Percentiles rank a stretch among this genome's conserved stretches.
phyloP scores from a whole-genome alignment of 1,140 invertebrate genomes.

The Propsilocerus akamusi region DNA sequence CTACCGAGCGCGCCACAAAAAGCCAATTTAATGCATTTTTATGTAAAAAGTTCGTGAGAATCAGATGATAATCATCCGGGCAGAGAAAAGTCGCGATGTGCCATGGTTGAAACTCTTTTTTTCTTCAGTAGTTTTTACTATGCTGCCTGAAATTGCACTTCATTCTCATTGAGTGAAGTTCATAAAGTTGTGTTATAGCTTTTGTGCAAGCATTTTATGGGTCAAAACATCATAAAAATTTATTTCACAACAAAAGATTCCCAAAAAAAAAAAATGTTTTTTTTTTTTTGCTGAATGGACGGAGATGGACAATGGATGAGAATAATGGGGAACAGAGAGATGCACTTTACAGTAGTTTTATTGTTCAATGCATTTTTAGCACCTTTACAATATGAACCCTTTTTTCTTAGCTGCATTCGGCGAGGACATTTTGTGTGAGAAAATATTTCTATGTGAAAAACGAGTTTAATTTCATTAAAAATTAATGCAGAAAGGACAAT shows the following conservation, averaged over 20 bases:
- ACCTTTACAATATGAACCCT: not conserved
- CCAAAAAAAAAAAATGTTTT: not conserved
- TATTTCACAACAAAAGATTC: not conserved
- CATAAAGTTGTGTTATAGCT: too few species aligned
- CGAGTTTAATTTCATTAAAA: not conserved
- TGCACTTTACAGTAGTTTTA: not conserved
- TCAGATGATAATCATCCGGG: conserved; percentile 1
- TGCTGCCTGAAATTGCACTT: too few species aligned
- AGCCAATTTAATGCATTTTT: conserved; percentile 3
- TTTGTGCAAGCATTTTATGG: too few species aligned
- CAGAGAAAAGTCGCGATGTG: too few species aligned
- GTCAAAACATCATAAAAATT: too few species aligned
- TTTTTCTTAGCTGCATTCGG: not conserved
- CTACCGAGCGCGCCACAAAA: not conserved
- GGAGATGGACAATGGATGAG: not conserved
- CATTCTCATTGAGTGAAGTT: too few species aligned
- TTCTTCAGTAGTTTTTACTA: too few species aligned
- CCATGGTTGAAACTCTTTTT: too few species aligned
- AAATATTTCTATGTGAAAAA: not conserved
- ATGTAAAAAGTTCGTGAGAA: conserved; percentile 3
- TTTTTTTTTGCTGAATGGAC: not conserved
- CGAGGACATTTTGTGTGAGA: not conserved
- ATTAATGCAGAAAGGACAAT: not conserved
- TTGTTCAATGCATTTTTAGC: too few species aligned
- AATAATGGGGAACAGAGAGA: not conserved